phyloP scores from a whole-genome alignment of 2,797 vertebrate species.

The Botia kubotai region DNA sequence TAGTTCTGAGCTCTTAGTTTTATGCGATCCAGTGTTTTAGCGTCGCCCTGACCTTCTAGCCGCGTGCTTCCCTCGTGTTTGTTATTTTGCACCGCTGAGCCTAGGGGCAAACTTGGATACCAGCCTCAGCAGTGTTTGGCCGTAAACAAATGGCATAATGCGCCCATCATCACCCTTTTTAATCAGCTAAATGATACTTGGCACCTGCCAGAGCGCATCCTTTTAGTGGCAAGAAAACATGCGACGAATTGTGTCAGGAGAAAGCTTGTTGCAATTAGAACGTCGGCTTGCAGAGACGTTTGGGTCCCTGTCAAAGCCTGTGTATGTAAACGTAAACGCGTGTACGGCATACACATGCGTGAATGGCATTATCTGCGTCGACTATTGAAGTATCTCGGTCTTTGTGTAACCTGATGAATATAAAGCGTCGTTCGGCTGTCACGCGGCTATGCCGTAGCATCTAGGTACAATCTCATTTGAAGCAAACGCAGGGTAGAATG shows the following conservation, averaged over 20 bases:
- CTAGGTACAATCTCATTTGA: slow-evolving; percentile 20
- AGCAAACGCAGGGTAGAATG: slow-evolving; percentile 10
- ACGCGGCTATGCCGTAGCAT: background rate
- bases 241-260: slow-evolving; percentile 47
- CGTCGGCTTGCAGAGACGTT: slow-evolving; percentile 39
- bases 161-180: slow-evolving; percentile 56
- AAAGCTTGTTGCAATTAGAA: slow-evolving; percentile 43
- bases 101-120: slow-evolving; percentile 26
- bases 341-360: background rate
- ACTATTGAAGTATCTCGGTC: slow-evolving; percentile 27
- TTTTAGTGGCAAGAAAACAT: slow-evolving; percentile 38
- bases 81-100: slow-evolving; percentile 17
- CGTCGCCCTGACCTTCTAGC: slow-evolving; percentile 32
- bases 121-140: slow-evolving; percentile 51
- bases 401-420: slow-evolving; percentile 17
- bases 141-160: slow-evolving; percentile 55
- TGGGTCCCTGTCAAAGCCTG: slow-evolving; percentile 30
- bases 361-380: slow-evolving; percentile 11
- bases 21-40: slow-evolving; percentile 10
- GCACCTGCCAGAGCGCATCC: slow-evolving; percentile 54
- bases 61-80: slow-evolving; percentile 6
- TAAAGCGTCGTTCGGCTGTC: background rate
- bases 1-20: slow-evolving; percentile 23
- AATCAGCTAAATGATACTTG: slow-evolving; percentile 57
- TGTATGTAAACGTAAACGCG: slow-evolving; percentile 15